A percentile compares a stretch with the other conserved stretches of the same genome.
These are phyloP conservation scores for Dendrolimus houi DNA, from an alignment of 2,888 invertebrate species.

Conservation along the genomic window DNA sequence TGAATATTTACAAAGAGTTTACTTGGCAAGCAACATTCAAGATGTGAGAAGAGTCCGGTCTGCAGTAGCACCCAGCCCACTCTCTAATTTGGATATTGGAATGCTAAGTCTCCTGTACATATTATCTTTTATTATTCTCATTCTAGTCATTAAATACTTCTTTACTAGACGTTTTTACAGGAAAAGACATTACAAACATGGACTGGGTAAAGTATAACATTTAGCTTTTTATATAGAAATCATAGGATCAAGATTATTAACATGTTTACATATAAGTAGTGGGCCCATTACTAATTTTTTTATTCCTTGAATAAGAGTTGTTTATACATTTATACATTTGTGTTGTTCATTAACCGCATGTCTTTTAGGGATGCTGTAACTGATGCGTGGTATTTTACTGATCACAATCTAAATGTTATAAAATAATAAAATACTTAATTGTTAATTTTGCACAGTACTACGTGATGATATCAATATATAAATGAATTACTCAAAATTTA, in stretches of 20 bases:
- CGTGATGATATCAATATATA: too few relatives aligned
- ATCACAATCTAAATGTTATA: too few relatives aligned
- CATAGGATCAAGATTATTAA: background rate
- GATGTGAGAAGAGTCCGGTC: constrained; percentile 28
- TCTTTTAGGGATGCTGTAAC: background rate
- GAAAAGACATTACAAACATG: constrained; percentile 84
- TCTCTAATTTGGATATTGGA: constrained; percentile 83
- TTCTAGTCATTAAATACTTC: constrained; percentile 86
- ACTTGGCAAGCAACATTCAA: constrained; percentile 47
- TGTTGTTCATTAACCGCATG: background rate
- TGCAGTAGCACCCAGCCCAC: constrained; percentile 57
- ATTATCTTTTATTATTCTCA: constrained; percentile 83
- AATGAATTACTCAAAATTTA: too few relatives aligned
- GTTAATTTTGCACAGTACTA: too few relatives aligned
- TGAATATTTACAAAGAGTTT: constrained; percentile 75
- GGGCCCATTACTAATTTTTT: background rate
- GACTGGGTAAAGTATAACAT: constrained; percentile 82
- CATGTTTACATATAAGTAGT: background rate
- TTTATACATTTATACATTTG: too few relatives aligned
- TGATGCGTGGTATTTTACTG: too few relatives aligned
- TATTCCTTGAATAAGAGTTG: too few relatives aligned
- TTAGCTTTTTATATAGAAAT: constrained; percentile 6
- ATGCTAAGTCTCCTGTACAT: constrained; percentile 86
- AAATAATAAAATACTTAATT: too few relatives aligned
- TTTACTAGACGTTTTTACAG: constrained; percentile 81